These are phyloP conservation scores for Dynastes grantii DNA, from an alignment of 2,888 invertebrate species.

Conservation along the genomic window DNA sequence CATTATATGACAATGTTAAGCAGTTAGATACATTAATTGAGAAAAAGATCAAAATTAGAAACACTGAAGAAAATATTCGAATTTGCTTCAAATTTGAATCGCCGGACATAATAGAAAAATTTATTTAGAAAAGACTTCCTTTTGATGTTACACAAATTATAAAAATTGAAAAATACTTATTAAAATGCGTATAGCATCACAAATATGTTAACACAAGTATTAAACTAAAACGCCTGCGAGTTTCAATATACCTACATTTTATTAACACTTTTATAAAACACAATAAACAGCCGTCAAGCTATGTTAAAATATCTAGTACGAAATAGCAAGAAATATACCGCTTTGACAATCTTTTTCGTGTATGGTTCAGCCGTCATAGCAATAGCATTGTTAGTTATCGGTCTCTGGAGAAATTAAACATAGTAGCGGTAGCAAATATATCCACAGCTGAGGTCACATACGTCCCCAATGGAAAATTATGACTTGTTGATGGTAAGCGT, in stretches of 20 bases:
- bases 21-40: too few species aligned
- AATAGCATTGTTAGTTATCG: conserved; percentile 62
- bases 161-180: too few species aligned
- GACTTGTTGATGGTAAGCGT: conserved; percentile 55
- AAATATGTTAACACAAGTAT: background rate
- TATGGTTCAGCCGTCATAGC: conserved; percentile 56
- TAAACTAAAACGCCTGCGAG: background rate
- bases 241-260: background rate
- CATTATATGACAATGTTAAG: too few species aligned
- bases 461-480: conserved; percentile 51
- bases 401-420: conserved; percentile 63
- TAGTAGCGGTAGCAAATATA: conserved; percentile 57
- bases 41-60: too few species aligned
- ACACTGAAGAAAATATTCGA: too few species aligned
- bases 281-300: background rate
- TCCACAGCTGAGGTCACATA: conserved; percentile 50
- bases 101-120: too few species aligned
- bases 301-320: conserved; percentile 13
- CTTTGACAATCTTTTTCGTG: conserved; percentile 7
- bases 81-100: too few species aligned
- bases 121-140: too few species aligned
- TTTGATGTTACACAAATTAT: too few species aligned
- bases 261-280: background rate
- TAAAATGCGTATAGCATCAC: background rate
- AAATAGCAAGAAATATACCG: conserved; percentile 3